Conservation (phyloP, 2,888 invertebrate species). For the Dynastes hyllus region DNA sequence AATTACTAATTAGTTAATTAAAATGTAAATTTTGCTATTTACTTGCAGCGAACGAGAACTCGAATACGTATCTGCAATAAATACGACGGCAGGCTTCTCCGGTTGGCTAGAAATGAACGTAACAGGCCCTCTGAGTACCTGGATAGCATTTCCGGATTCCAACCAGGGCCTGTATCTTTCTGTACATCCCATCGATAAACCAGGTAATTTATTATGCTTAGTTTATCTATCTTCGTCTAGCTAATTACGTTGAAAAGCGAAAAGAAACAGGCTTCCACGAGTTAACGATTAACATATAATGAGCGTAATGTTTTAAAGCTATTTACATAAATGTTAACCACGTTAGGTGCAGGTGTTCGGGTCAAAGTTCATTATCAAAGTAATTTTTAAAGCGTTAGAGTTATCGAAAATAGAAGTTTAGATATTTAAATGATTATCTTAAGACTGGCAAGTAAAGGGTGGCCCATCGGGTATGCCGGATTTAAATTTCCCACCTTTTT, state of each 20-base stretch:
- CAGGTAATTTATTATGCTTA: conserved; percentile 71
- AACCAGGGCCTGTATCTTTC: conserved; percentile 92
- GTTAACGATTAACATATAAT: too few relatives aligned
- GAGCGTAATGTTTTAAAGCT: too few relatives aligned
- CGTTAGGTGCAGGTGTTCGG: too few relatives aligned
- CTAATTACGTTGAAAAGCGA: neutral
- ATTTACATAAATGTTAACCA: too few relatives aligned
- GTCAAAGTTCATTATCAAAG: too few relatives aligned
- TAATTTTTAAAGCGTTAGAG: too few relatives aligned
- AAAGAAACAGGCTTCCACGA: neutral
- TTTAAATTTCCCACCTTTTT: too few relatives aligned
- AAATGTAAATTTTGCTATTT: conserved; percentile 49
- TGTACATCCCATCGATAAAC: conserved; percentile 82
- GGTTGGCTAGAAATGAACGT: conserved; percentile 94
- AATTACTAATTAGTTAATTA: neutral
- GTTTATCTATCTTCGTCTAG: neutral
- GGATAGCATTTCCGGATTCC: conserved; percentile 85
- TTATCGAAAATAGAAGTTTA: too few relatives aligned
- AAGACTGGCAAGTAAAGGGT: too few relatives aligned
- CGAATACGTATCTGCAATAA: conserved; percentile 83
- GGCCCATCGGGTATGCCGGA: too few relatives aligned
- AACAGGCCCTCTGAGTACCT: conserved; percentile 83
- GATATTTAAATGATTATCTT: too few relatives aligned
- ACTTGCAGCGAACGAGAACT: conserved; percentile 79
- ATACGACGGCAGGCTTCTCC: conserved; percentile 83